Conservation (phyloP, 2,797 vertebrate genomes). For the Micropoecilia bifurca region DNA sequence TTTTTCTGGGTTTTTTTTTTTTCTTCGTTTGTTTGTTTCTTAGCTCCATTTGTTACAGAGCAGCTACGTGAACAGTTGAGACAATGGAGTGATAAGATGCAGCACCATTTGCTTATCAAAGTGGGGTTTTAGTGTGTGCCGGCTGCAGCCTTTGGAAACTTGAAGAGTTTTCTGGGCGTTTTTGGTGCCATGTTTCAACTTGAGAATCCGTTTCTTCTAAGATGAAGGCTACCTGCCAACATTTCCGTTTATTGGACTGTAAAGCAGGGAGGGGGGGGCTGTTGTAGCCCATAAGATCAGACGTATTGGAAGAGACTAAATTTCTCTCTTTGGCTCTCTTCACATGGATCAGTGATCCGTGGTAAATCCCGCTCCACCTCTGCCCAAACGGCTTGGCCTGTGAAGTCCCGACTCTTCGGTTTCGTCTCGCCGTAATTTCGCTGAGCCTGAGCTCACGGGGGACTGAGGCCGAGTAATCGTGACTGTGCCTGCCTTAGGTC, state of each 20-base stretch:
- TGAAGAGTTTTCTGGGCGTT: slow-evolving; percentile 32
- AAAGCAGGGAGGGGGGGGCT: slow-evolving; percentile 28
- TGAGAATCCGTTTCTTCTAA: slow-evolving; percentile 38
- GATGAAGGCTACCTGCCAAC: slow-evolving; percentile 37
- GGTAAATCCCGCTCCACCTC: slow-evolving; percentile 61
- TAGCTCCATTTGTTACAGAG: slow-evolving; percentile 36
- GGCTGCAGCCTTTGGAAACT: slow-evolving; percentile 48
- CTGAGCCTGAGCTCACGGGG: slow-evolving; percentile 61
- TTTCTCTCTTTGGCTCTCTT: slow-evolving; percentile 42
- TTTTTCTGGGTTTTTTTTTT: neutral
- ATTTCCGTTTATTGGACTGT: slow-evolving; percentile 56
- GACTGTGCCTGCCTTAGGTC: slow-evolving; percentile 99
- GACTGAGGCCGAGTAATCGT: slow-evolving; percentile 85
- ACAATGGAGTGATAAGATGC: neutral
- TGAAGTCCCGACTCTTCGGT: slow-evolving; percentile 54
- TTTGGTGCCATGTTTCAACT: slow-evolving; percentile 18
- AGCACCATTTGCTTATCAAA: slow-evolving; percentile 17
- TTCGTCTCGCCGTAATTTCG: slow-evolving; percentile 37
- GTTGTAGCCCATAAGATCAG: slow-evolving; percentile 47
- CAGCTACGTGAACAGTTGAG: neutral
- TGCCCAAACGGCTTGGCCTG: slow-evolving; percentile 63
- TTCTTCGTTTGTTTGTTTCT: neutral
- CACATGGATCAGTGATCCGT: slow-evolving; percentile 50
- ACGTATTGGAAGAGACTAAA: slow-evolving; percentile 45
- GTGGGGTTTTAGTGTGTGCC: slow-evolving; percentile 34